phyloP scores from a whole-genome alignment of 2,797 vertebrate genomes.

The Menidia menidia region DNA sequence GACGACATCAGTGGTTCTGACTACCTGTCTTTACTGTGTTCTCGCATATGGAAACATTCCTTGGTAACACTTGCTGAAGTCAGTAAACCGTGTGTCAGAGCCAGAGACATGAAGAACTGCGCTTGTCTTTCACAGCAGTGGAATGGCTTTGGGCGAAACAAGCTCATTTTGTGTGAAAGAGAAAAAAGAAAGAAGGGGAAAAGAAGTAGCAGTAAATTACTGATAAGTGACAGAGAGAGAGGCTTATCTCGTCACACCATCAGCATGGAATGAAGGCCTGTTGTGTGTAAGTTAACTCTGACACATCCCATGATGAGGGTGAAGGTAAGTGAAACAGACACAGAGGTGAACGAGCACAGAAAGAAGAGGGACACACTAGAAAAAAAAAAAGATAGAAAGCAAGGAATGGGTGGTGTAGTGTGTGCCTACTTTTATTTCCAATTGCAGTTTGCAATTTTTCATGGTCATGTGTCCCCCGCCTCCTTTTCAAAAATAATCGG shows the following conservation, averaged over 20 bases:
- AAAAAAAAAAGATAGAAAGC: slow-evolving; percentile 41
- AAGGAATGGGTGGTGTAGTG: slow-evolving; percentile 49
- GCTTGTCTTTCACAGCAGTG: slow-evolving; percentile 58
- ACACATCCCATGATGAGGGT: slow-evolving; percentile 79
- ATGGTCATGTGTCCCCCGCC: slow-evolving; percentile 74
- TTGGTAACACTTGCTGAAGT: slow-evolving; percentile 59
- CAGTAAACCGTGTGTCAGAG: slow-evolving; percentile 56
- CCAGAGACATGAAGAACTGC: slow-evolving; percentile 44
- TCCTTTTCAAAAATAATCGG: slow-evolving; percentile 78
- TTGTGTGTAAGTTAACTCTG: slow-evolving; percentile 80
- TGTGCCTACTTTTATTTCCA: slow-evolving; percentile 75
- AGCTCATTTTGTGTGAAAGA: slow-evolving; percentile 69
- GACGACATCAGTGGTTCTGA: slow-evolving; percentile 21
- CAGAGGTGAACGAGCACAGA: slow-evolving; percentile 43
- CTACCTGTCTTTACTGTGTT: slow-evolving; percentile 31
- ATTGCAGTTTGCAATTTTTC: slow-evolving; percentile 81
- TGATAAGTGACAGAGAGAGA: slow-evolving; percentile 78
- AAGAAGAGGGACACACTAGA: slow-evolving; percentile 34
- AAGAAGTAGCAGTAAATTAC: slow-evolving; percentile 80
- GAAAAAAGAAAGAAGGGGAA: slow-evolving; percentile 46
- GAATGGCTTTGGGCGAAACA: slow-evolving; percentile 71
- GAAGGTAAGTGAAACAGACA: slow-evolving; percentile 58
- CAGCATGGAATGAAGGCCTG: slow-evolving; percentile 82
- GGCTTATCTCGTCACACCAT: slow-evolving; percentile 82
- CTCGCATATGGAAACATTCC: slow-evolving; percentile 64